These are phyloP conservation scores for Agelaius tricolor DNA, from an alignment of 2,113 vertebrate species.

Conservation along the genomic window DNA sequence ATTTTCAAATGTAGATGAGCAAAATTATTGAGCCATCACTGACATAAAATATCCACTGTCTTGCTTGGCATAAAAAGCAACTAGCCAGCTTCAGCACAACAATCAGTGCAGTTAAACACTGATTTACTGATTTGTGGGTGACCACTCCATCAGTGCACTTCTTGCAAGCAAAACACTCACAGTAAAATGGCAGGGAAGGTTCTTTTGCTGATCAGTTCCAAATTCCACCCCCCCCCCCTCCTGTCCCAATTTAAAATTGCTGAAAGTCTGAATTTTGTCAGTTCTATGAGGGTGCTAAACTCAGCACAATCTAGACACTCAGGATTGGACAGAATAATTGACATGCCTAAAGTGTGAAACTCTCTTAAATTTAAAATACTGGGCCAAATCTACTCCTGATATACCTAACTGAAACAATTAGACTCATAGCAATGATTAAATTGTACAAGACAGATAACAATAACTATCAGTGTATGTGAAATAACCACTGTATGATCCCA, in stretches of 20 bases:
- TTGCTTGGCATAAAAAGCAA: background rate
- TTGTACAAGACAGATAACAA: background rate
- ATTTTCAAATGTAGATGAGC: conserved; percentile 26
- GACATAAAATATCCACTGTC: conserved; percentile 7
- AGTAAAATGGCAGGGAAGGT: background rate
- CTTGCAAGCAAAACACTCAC: background rate
- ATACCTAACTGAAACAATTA: background rate
- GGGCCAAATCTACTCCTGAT: background rate
- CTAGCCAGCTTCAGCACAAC: background rate
- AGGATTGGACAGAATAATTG: background rate
- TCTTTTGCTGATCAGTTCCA: background rate
- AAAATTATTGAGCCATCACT: background rate
- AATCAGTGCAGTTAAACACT: background rate
- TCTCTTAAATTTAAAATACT: background rate
- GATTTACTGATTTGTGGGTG: conserved; percentile 13
- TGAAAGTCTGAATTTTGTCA: background rate
- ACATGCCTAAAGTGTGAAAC: background rate
- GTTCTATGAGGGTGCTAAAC: background rate
- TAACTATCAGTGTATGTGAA: background rate
- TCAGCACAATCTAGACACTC: background rate
- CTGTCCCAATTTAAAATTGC: background rate
- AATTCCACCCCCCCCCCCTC: accelerated
- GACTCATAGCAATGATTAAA: background rate
- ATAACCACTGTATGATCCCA: background rate
- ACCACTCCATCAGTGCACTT: background rate